Evolutionary conservation across 2,888 invertebrate genomes (phyloP), one percentile per base, ranked within the genome.

Genomic region (Luffia ferchaultella): DNA sequence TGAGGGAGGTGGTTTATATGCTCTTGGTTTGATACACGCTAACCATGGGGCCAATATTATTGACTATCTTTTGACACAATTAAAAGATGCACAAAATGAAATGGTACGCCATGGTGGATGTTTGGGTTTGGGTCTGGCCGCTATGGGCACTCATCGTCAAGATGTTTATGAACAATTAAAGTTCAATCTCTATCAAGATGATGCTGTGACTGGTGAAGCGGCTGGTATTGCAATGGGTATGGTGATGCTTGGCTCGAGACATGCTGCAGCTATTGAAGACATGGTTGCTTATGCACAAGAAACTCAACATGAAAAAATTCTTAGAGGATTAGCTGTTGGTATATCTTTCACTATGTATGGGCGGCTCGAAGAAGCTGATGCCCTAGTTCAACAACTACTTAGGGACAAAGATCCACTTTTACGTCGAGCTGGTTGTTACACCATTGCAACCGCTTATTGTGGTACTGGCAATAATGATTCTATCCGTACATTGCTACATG

Each of bases 221-320:
- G 98, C 99, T 20, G 98, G 98, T 54, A 93, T 99, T 58, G 97
- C 97, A 1, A 98, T 99, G 97, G 99, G 99, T 46, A 92, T 99
- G 89, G 97, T 98, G 0, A 98, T 98, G 98, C 82, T 98, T 60
- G 99, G 98, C 1, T 97, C 98, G 0, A 93, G 97, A 67, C 90
- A 94, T 63, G 89, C 92, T 0, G 89, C 91, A 54, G 93, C 95
- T 2, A 95, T 97, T 57, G 92, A 95, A 72, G 96, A 97, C 67
- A 97, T 97, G 96, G 95, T 96, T 45, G 93, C 95, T 1, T 95
- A 94, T 70, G 96, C 96, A 16, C 93, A 95, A 73, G 97, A 97
- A 70, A 97, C 97, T 44, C 96, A 96, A 70, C 99, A 99, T 70
- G 99, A 99, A 72, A 99, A 99, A 78, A 99, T 99, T 65, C 86